phyloP scores from a whole-genome alignment of 37 sponge, comb jelly and placozoan genomes.

The Halichondria panicea region DNA sequence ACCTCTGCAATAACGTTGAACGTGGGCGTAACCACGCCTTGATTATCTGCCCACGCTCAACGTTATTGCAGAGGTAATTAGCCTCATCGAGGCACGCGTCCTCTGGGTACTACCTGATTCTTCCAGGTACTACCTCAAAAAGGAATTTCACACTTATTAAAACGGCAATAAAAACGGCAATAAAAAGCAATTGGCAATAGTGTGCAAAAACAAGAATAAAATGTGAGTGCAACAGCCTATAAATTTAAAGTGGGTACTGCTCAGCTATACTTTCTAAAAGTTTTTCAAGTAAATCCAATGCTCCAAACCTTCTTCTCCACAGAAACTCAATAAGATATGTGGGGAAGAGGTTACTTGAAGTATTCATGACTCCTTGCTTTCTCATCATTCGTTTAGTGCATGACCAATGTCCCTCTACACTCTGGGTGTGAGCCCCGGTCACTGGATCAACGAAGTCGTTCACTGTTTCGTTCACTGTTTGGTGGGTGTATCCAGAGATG shows the following conservation, averaged over 20 bases:
- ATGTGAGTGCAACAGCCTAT: too few relatives aligned
- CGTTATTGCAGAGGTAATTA: too few relatives aligned
- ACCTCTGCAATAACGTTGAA: too few relatives aligned
- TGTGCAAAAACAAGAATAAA: too few relatives aligned
- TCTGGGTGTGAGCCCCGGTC: constrained; percentile 24
- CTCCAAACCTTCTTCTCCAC: constrained; percentile 32
- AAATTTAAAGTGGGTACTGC: constrained; percentile 36
- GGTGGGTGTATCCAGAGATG: not conserved
- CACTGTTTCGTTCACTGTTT: constrained; percentile 43
- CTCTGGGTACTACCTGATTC: too few relatives aligned
- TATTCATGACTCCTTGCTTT: not conserved
- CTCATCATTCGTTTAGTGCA: constrained; percentile 27
- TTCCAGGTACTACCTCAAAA: too few relatives aligned
- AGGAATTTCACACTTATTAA: too few relatives aligned
- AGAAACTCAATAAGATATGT: constrained; percentile 39
- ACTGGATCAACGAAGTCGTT: constrained; percentile 40
- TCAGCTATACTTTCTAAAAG: constrained; percentile 21
- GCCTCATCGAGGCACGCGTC: too few relatives aligned
- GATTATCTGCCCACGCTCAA: too few relatives aligned
- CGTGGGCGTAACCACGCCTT: too few relatives aligned
- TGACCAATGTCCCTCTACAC: constrained; percentile 17
- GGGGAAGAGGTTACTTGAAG: constrained; percentile 5
- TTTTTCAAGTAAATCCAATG: not conserved
- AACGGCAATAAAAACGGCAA: too few relatives aligned
- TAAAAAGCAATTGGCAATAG: too few relatives aligned